Evolutionary conservation across 92 coral and sea anemone genomes (phyloP), one percentile per base, ranked within the genome.

Genomic region (Heliopora coerulea): DNA sequence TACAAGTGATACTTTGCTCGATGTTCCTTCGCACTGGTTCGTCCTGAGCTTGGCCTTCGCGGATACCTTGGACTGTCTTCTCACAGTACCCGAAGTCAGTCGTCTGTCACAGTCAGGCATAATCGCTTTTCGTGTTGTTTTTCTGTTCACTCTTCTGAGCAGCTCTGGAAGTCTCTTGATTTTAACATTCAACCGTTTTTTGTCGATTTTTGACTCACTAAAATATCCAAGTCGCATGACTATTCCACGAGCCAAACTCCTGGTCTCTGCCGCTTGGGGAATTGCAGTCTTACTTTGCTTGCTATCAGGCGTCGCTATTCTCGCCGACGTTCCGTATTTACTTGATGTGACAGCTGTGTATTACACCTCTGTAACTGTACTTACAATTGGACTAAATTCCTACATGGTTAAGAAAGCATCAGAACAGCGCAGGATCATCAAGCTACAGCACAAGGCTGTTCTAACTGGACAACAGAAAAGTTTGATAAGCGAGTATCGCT

Each of bases 11-110:
- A 8, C 1, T 29, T 10, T 61, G 21, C 37, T 61, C 23, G 67
- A 29, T 14, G 19, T 30, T 14, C 67, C 67, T 29, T 61, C 67
- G 6, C 27, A 61, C 44, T 61, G 67, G 67, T 61, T 61, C 24
- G 67, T 61, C 13, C 67, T 61, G 19, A 61, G 42, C 42, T 29
- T 61, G 39, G 67, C 67, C 19, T 29, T 61, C 31, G 69, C 69
- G 8, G 48, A 62, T n/a, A 48, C 69, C 8, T 18, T 62, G 11
- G 21, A 14, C 24, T 62, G 69, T 35, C 17, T 27, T 59, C 5
- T 34, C 21, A 7, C 64, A 21, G 33, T 59, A 26, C 39, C 39
- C 15, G 0, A 15, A 1, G 17, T 21, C 8, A 1, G 1, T 59
- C 20, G 32, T 21, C 8, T 29, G n/a, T 34, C 26, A 11, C 23